Evolutionary conservation across 2,797 vertebrate genomes (phyloP), one percentile per base, ranked within the genome.

Genomic region (Morus bassanus): DNA sequence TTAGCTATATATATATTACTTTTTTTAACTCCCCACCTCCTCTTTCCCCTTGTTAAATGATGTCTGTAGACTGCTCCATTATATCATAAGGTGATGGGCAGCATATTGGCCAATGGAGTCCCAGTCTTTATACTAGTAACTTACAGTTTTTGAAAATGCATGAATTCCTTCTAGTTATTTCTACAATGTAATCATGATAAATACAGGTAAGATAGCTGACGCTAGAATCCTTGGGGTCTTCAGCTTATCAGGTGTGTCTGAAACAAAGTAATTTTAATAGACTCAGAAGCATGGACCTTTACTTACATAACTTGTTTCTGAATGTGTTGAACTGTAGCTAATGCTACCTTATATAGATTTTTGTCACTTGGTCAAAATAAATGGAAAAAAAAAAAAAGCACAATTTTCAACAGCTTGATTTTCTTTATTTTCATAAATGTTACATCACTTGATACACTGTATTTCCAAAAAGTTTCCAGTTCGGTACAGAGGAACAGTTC

Each of bases 351-450:
- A 60, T 35, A 59, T n/a, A 65, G 51, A 30, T 16, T 48, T 91
- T 83, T 93, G 75, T 95, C 46, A 70, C 24, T 63, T 0, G 0
- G 46, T 77, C 78, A 94, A 89, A 96, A 96, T 96, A 97, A 96
- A 95, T 51, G 10, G 4, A 33, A 57, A 68, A 30, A 57, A 74
- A 30, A 57, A 70, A 79, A 78, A 23, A 4, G 10, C 25, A 70
- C 50, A 3, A 3, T 80, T 89, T 92, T 84, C 41, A 81, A 85
- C 57, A 75, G 86, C 69, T 95, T 92, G 57, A 43, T 84, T 96
- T 60, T 95, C 75, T 97, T 97, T 96, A 97, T 97, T 96, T 95
- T 88, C 18, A 6, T 73, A 68, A 78, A 24, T 37, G 22, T 75
- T 68, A 39, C 51, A 78, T 77, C 53, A 88, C 56, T 45, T 53